Conservation (phyloP, 2,113 vertebrate genomes). For the Ctenomys sociabilis region DNA sequence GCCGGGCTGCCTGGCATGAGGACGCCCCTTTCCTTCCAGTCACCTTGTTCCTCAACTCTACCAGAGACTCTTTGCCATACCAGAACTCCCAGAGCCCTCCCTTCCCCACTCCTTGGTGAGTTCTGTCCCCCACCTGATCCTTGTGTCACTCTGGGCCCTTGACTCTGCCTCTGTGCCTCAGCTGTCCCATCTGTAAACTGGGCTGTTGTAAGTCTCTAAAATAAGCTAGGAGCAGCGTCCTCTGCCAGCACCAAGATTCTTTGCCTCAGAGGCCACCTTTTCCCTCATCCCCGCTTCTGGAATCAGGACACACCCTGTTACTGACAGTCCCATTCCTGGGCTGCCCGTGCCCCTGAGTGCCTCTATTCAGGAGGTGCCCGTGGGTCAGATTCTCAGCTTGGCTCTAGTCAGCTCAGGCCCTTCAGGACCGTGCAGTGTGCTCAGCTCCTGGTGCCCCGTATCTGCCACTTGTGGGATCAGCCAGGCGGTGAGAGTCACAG, state of each 20-base stretch:
- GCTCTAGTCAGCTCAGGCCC: neutral
- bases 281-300: neutral
- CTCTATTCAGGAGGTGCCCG: neutral
- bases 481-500: neutral
- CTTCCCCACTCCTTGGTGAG: neutral
- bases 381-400: neutral
- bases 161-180: neutral
- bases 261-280: neutral
- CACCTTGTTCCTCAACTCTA: neutral
- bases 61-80: too few relatives aligned
- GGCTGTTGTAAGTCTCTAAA: neutral
- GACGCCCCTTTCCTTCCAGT: neutral
- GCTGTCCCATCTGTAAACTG: neutral
- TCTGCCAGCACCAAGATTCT: neutral
- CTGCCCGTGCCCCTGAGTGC: neutral
- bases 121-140: neutral
- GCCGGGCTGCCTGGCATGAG: too few relatives aligned
- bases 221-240: neutral
- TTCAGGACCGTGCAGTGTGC: neutral
- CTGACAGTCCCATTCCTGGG: neutral
- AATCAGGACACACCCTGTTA: rapidly evolving
- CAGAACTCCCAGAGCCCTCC: neutral
- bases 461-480: neutral
- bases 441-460: neutral
- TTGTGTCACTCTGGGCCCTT: neutral